Conservation (phyloP, 2,888 invertebrate genomes). For the Geotrupes spiniger region DNA sequence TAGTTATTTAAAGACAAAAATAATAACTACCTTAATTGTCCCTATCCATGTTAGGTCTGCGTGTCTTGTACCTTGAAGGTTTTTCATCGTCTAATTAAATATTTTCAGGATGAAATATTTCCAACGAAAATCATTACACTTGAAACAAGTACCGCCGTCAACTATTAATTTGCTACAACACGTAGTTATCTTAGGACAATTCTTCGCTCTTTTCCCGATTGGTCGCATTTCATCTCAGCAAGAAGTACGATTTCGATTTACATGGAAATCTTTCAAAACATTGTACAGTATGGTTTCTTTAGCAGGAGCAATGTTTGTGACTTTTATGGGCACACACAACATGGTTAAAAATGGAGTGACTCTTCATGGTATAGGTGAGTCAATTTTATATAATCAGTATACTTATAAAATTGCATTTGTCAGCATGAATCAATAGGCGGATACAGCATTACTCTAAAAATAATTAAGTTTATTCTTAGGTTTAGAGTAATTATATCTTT, state of each 20-base stretch:
- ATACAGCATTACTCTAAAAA: no score
- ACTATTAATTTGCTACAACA: slow-evolving; percentile 6
- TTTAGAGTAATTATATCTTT: no score
- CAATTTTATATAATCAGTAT: no score
- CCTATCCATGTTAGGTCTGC: no score
- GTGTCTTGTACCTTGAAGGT: no score
- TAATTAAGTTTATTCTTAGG: no score
- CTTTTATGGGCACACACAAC: slow-evolving; percentile 19
- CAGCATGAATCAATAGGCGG: no score
- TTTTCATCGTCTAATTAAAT: no score
- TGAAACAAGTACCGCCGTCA: background rate
- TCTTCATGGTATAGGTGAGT: slow-evolving; percentile 12
- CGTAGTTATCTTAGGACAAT: slow-evolving; percentile 22
- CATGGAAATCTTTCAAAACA: slow-evolving; percentile 19
- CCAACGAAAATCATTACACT: no score
- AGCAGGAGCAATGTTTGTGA: slow-evolving; percentile 28
- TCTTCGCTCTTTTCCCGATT: slow-evolving; percentile 20
- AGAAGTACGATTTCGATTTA: slow-evolving; percentile 15
- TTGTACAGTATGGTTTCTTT: slow-evolving; percentile 18
- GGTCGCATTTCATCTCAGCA: slow-evolving; percentile 10
- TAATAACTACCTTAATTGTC: no score
- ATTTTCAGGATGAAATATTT: background rate
- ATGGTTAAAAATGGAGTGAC: slow-evolving; percentile 18
- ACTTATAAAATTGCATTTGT: no score
- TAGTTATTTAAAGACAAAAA: no score